Evolutionary conservation across 2,888 invertebrate genomes (phyloP), one percentile per base, ranked within the genome.

Genomic region (Dinocampus coccinellae): DNA sequence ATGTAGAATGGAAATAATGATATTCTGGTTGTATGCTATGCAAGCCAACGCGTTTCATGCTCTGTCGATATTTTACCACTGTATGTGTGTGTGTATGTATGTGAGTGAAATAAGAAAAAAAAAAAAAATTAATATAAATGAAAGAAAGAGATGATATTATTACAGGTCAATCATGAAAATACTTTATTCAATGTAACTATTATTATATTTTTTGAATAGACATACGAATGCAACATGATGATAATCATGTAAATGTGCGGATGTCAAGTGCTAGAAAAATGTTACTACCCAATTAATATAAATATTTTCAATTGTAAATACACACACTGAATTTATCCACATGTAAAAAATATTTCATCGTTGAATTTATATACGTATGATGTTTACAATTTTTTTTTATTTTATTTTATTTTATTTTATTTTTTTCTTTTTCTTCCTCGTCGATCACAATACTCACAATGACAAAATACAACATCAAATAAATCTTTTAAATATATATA

Each of bases 11-110:
- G 69, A 70, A 70, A 70, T 64, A 70, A 70, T 70, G 62, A 82
- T 78, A 80, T 79, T 78, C 80, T 81, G 80, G 79, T 81, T 77
- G 78, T 75, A 81, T 79, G 78, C 76, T 76, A 80, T 80, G 78
- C 79, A 77, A 73, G 73, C 55, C 47, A 34, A 66, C 47, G 72
- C 72, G 75, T 47, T 47, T 71, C 52, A 72, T 77, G 71, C 71
- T 73, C 74, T 74, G 75, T 69, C 77, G 76, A 76, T 75, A 76
- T 75, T 47, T 1, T 7, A 16, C 16, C 9, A n/a, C 16, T 47
- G 16, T 16, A 7, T 20, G 47, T 16, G 47, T 16, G 47, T 47
- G 47, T n/a, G n/a, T 13, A n/a, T 47, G 47, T 47, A 1, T 16
- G 47, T 47, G 47, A 16, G 4, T 16, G 16, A 16, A 47, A 47